phyloP scores from a whole-genome alignment of 2,797 vertebrate species.

The Clarias fuscus region DNA sequence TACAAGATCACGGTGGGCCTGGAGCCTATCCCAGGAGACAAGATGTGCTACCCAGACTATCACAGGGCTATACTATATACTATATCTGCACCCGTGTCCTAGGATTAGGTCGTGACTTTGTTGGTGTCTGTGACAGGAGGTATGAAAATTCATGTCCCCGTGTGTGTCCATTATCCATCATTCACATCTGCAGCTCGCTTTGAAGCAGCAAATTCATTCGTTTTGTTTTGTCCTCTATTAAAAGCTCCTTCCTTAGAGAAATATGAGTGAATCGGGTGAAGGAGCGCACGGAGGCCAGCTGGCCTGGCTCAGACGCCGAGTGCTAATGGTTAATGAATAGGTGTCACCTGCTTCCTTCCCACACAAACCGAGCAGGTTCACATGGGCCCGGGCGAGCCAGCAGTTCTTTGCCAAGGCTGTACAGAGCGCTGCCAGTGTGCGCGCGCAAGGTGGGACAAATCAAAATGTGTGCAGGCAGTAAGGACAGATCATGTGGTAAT shows the following conservation, averaged over 20 bases:
- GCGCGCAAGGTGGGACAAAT: constrained; percentile 21
- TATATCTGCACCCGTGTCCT: neutral
- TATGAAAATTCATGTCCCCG: neutral
- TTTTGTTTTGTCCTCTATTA: constrained; percentile 26
- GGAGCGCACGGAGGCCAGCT: constrained; percentile 33
- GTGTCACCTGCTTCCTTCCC: constrained; percentile 59
- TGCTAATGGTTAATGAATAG: constrained; percentile 61
- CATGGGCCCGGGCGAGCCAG: constrained; percentile 40
- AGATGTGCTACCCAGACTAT: no score
- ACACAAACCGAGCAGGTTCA: constrained; percentile 50
- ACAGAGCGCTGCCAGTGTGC: constrained; percentile 15
- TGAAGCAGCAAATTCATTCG: constrained; percentile 29
- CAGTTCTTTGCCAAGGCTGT: constrained; percentile 35
- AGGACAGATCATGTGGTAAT: constrained; percentile 33
- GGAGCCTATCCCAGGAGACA: no score
- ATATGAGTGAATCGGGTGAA: constrained; percentile 35
- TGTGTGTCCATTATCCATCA: constrained; percentile 20
- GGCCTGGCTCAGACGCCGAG: constrained; percentile 39
- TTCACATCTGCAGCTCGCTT: constrained; percentile 9
- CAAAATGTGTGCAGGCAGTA: constrained; percentile 24
- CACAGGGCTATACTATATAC: no score
- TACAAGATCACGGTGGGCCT: no score
- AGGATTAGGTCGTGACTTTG: neutral
- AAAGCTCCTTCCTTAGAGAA: constrained; percentile 20
- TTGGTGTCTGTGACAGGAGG: neutral